Conservation (phyloP, 2,113 vertebrate species). For the Silurus meridionalis region DNA sequence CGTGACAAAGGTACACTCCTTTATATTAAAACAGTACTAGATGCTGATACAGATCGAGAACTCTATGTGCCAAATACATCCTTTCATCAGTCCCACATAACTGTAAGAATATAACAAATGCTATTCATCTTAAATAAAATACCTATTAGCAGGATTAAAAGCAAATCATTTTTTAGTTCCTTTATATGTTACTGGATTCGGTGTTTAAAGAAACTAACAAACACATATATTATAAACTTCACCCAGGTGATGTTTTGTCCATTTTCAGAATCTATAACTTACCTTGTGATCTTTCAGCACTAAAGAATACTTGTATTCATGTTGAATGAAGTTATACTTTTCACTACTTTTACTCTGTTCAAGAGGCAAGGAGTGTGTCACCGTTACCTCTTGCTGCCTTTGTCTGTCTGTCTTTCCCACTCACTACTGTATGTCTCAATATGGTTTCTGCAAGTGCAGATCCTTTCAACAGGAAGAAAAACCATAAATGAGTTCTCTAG, state of each 20-base stretch:
- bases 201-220: neutral
- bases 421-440: conserved; percentile 2
- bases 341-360: neutral
- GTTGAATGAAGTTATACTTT: neutral
- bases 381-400: conserved; percentile 16
- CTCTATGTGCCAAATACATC: neutral
- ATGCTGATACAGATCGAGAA: neutral
- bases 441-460: neutral
- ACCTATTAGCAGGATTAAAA: neutral
- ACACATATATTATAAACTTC: too few species aligned
- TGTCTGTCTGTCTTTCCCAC: conserved; percentile 24
- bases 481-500: conserved; percentile 32
- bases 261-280: conserved; percentile 38
- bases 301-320: neutral
- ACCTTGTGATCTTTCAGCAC: conserved; percentile 32
- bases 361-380: neutral
- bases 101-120: neutral
- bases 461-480: conserved; percentile 42
- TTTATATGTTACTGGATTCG: neutral
- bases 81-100: neutral
- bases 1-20: neutral
- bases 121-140: neutral
- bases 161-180: neutral
- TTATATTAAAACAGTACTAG: neutral
- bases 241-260: neutral